These are phyloP conservation scores for Bombylius major DNA, from an alignment of 2,888 invertebrate genomes.

Conservation along the genomic window DNA sequence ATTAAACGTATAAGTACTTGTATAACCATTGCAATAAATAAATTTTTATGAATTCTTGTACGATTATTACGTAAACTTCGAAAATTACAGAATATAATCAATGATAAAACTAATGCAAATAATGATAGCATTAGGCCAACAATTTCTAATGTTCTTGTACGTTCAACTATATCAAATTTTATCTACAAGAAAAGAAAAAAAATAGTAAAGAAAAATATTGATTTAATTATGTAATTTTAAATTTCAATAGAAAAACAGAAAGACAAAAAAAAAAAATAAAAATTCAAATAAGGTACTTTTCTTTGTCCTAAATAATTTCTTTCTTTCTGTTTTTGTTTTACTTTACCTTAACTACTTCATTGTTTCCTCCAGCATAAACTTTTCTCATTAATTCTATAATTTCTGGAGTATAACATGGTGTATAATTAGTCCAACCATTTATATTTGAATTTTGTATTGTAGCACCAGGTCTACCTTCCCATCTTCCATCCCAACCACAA, in stretches of 20 bases:
- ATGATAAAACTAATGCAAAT: constrained; percentile 56
- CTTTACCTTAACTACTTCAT: constrained; percentile 38
- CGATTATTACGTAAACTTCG: constrained; percentile 67
- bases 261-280: background rate
- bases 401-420: constrained; percentile 61
- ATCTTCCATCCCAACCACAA: constrained; percentile 55
- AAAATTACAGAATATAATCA: constrained; percentile 70
- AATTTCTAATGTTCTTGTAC: constrained; percentile 64
- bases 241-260: too few relatives aligned
- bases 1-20: constrained; percentile 61
- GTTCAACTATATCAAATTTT: constrained; percentile 54
- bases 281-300: too few relatives aligned
- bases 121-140: constrained; percentile 74
- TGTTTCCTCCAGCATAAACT: constrained; percentile 38
- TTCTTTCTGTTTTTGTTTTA: background rate
- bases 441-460: constrained; percentile 29
- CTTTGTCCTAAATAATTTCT: background rate
- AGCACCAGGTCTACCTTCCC: constrained; percentile 44
- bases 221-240: background rate
- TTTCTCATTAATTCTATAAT: constrained; percentile 52
- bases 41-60: constrained; percentile 74
- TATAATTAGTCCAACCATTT: constrained; percentile 73
- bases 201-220: background rate
- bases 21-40: constrained; percentile 69
- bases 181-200: constrained; percentile 31